Evolutionary conservation across 2,888 invertebrate species (phyloP).

Genomic region (Cerceris ruficornis): DNA sequence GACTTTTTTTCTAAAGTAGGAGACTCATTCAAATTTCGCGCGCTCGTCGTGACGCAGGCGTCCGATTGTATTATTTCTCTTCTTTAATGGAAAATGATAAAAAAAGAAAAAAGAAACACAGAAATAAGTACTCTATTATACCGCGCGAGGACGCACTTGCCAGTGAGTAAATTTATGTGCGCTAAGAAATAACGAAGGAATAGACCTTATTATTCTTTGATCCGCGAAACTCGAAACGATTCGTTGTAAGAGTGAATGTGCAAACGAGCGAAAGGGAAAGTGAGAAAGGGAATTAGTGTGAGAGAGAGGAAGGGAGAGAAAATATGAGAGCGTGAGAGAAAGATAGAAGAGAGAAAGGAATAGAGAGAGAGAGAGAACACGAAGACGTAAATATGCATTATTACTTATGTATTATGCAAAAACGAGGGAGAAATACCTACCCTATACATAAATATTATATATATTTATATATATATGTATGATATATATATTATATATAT

Average conservation of each 20-base stretch:
- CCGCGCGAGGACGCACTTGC: conserved; percentile 33
- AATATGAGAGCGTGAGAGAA: conserved; percentile 36
- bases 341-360: too few species aligned
- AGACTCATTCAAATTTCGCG: conserved; percentile 20
- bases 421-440: conserved; percentile 71
- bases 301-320: conserved; percentile 30
- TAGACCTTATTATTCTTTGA: conserved; percentile 41
- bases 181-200: conserved; percentile 26
- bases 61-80: conserved; percentile 59
- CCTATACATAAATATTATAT: conserved; percentile 76
- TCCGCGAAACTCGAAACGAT: conserved; percentile 28
- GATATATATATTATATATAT: conserved; percentile 41
- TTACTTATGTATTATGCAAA: conserved; percentile 74
- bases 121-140: conserved; percentile 33
- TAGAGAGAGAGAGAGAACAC: conserved; percentile 40
- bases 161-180: conserved; percentile 26
- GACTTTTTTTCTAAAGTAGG: neutral
- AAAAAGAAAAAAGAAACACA: conserved; percentile 10
- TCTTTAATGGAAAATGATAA: conserved; percentile 28
- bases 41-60: conserved; percentile 55
- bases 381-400: conserved; percentile 70
- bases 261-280: neutral
- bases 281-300: neutral
- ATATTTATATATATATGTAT: conserved; percentile 39
- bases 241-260: conserved; percentile 28